These are phyloP conservation scores for Lydus trimaculatus DNA, from an alignment of 2,888 invertebrate species.

Conservation along the genomic window DNA sequence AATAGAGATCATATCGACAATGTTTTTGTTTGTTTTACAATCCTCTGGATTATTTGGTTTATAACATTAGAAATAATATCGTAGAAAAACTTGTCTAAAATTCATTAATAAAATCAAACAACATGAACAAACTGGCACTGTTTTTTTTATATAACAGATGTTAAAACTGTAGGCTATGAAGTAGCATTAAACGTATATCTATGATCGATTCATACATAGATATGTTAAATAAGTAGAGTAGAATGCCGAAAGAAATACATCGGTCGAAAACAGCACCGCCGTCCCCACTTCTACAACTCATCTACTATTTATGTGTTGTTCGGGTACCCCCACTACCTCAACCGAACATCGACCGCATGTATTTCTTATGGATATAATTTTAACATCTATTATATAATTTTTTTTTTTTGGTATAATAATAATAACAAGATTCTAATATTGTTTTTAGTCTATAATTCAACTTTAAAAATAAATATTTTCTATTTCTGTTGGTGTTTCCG, in stretches of 20 bases:
- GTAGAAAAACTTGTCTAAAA: conserved; percentile 33
- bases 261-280: too few species aligned
- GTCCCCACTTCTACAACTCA: too few species aligned
- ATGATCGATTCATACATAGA: neutral
- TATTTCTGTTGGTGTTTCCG: conserved; percentile 60
- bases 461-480: conserved; percentile 55
- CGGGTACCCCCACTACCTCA: too few species aligned
- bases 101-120: conserved; percentile 42
- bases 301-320: too few species aligned
- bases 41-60: conserved; percentile 25
- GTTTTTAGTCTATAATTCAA: neutral
- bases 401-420: neutral
- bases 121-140: conserved; percentile 28
- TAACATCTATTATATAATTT: neutral
- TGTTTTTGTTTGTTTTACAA: conserved; percentile 16
- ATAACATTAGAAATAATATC: conserved; percentile 23
- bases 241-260: too few species aligned
- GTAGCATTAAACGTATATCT: neutral
- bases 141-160: neutral
- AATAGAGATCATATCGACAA: conserved; percentile 28
- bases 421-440: neutral
- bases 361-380: neutral
- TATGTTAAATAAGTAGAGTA: too few species aligned
- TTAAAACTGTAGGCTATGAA: neutral
- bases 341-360: too few species aligned